A percentile compares a stretch with the other conserved stretches of the same genome.
phyloP scores from a whole-genome alignment of 1,140 invertebrate genomes.

The Littorina saxatilis region DNA sequence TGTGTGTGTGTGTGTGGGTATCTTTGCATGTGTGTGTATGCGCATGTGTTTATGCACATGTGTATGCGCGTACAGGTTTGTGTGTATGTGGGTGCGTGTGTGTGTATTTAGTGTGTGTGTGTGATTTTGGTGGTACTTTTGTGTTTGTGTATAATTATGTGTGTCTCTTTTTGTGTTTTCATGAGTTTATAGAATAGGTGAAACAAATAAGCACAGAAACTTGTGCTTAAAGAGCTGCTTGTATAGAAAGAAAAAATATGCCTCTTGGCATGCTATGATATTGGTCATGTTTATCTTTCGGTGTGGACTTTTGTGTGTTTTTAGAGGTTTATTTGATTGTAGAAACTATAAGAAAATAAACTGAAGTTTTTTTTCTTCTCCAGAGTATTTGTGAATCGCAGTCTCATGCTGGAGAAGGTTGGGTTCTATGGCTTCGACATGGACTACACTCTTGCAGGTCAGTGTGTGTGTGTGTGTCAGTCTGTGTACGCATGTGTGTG shows the following conservation, averaged over 20 bases:
- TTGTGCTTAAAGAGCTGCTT: background rate
- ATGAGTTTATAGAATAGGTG: background rate
- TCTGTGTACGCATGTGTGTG: too few species aligned
- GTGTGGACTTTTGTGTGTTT: background rate
- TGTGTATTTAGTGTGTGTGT: background rate
- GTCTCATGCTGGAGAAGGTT: constrained; percentile 97
- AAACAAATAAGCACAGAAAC: background rate
- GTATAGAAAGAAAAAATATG: too few species aligned
- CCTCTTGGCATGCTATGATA: too few species aligned
- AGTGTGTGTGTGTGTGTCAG: too few species aligned
- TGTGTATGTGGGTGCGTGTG: background rate
- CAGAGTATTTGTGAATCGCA: constrained; percentile 98
- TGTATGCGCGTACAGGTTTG: background rate
- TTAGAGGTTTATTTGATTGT: too few species aligned
- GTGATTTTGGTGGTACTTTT: background rate
- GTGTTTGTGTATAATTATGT: background rate
- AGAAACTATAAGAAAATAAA: too few species aligned
- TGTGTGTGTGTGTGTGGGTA: background rate
- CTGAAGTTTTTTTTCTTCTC: too few species aligned
- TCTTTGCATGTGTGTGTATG: background rate
- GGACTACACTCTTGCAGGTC: constrained; percentile 96
- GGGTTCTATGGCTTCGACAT: constrained; percentile 99
- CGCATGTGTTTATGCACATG: constrained; percentile 4
- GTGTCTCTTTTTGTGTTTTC: background rate
- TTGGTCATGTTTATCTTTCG: background rate